These are phyloP conservation scores for Gadopsis bispinosus DNA, from an alignment of 2,797 vertebrate species.

Conservation along the genomic window DNA sequence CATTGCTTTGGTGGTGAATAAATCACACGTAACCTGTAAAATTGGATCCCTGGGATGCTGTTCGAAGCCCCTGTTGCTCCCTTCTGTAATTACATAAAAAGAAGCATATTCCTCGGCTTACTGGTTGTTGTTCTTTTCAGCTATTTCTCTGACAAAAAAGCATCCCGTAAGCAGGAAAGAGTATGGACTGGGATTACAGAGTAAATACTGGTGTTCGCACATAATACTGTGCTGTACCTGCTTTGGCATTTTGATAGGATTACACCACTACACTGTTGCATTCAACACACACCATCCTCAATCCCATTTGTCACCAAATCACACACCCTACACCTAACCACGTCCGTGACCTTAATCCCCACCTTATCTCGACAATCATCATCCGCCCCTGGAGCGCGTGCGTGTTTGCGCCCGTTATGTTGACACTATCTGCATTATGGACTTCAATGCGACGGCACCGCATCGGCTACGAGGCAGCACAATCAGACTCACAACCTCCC, in stretches of 20 bases:
- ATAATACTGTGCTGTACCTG: conserved; percentile 56
- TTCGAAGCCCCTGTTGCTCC: conserved; percentile 5
- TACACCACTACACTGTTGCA: conserved; percentile 53
- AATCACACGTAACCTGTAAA: conserved; percentile 35
- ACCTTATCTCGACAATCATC: conserved; percentile 64
- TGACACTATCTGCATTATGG: conserved; percentile 48
- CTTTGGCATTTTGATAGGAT: conserved; percentile 67
- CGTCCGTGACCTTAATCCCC: conserved; percentile 77
- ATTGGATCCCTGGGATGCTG: conserved; percentile 18
- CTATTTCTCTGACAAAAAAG: neutral
- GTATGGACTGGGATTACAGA: conserved; percentile 20
- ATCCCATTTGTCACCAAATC: conserved; percentile 80
- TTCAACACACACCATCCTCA: conserved; percentile 65
- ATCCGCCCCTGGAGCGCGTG: conserved; percentile 29
- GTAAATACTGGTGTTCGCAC: conserved; percentile 43
- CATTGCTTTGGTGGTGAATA: conserved; percentile 33
- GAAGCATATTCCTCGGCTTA: conserved; percentile 8
- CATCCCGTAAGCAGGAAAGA: conserved; percentile 29
- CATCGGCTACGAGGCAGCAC: conserved; percentile 52
- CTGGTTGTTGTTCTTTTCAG: conserved; percentile 6
- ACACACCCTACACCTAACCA: conserved; percentile 69
- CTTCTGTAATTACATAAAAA: conserved; percentile 2
- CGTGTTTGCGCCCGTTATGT: conserved; percentile 24
- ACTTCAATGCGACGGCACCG: conserved; percentile 39
- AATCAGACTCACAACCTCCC: conserved; percentile 52